Base-by-base conservation (phyloP, 2,113 vertebrate species). In the Sigmodon hispidus region DNA sequence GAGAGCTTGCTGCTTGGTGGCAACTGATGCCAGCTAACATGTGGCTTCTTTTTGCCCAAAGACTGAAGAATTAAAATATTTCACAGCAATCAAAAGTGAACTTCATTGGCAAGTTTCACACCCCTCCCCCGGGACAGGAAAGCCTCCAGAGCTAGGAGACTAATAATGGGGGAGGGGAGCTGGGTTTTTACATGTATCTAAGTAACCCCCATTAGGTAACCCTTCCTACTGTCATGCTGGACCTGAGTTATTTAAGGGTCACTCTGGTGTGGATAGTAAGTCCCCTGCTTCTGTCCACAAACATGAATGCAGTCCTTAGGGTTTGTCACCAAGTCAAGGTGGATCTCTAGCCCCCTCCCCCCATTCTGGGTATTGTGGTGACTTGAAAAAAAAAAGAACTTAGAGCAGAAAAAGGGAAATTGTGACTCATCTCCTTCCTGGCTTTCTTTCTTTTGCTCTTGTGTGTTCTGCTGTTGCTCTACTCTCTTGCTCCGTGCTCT, bases 91-190 rank as follows among this genome's bases (percentile, higher is more conserved):
- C 81, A 65, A 48, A 65, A 65, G 59, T 9, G 34, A 84, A 84
- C 26, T 31, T 31, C 29, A 21, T 34, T 36, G 43, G 29, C 59
- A 45, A 65, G 40, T 40, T 63, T 48, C 48, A 65, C 26, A 84
- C n/a, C 50, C 34, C 52, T 17, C n/a, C 4, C n/a, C 55, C 57
- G 26, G n/a, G n/a, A 63, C 15, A 63, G 15, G 26, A 31, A 40
- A 15, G n/a, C 29, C 24, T 61, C 3, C 57, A 45, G 40, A 45
- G 57, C 81, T 45, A 26, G 59, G 16, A 45, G 40, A 63, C 4
- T 40, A 10, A 9, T 0, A 22, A 57, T 63, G 12, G n/a, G 1
- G 19, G 4, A 26, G 36, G n/a, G 3, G 3, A 13, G 3, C 6
- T n/a, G 52, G 17, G 15, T 11, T 63, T 84, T 63, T 45, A 43